Base-by-base conservation (phyloP, 2,797 vertebrate species). In the Lepus oiostolus region DNA sequence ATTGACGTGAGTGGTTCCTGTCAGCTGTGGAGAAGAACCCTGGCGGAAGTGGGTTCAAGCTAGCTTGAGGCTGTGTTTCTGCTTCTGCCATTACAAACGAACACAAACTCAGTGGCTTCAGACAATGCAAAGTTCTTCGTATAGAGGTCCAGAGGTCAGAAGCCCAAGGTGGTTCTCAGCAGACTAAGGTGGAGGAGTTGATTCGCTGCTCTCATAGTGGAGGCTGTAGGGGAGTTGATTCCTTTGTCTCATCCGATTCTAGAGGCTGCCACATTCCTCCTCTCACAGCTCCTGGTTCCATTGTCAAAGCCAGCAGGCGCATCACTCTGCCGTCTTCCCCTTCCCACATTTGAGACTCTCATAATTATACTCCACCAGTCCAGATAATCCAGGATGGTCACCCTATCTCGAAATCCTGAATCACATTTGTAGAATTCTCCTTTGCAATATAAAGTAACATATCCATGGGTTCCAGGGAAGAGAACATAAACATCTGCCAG, bases 271-370 rank as follows among this genome's bases (percentile, higher is more conserved):
- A 2, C 8, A 2, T 14, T 28, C 28, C 17, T 75, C 4, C 2
- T 22, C 28, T 32, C 8, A 0, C 1, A 67, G 10, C 5, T 11
- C 0, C 19, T 30, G n/a, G 6, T 30, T 60, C 68, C 16, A 19
- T 24, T 26, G n/a, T 63, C 10, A 17, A 32, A 58, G 60, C 19
- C 52, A 67, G 16, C 7, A 12, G 22, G 21, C 13, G 35, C 14
- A 5, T 60, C 14, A 28, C 8, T n/a, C 24, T 60, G 7, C 8
- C 4, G 4, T 62, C 47, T 79, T 70, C 26, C 8, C 22, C 42
- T 10, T 1, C 77, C 2, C 22, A 28, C 47, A 0, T 17, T 89
- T 50, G 32, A 19, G 8, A 62, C 7, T 6, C 3, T 9, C 54
- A 21, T 75, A 32, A 81, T 12, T 77, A 35, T 7, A 17, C 2